A percentile compares a stretch with the other conserved stretches of the same genome.
Conservation (phyloP, 1,140 invertebrate species). For the Drosophila erecta region DNA sequence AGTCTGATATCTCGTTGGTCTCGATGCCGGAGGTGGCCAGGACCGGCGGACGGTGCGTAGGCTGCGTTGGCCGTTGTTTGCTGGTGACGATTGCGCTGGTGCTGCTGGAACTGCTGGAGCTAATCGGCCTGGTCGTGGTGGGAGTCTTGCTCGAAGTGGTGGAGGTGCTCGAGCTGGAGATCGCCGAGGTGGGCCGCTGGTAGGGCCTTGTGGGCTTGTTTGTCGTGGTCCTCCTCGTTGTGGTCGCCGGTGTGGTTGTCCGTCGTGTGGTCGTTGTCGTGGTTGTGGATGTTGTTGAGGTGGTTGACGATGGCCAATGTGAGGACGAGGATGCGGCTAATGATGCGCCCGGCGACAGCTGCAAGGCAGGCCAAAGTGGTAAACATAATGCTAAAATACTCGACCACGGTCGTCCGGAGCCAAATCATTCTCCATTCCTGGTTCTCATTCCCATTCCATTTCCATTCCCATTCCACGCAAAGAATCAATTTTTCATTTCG, state of each 20-base stretch:
- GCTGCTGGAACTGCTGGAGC: constrained; percentile 37
- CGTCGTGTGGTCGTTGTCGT: constrained; percentile 44
- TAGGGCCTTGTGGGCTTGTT: constrained; percentile 60
- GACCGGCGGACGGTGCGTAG: constrained; percentile 60
- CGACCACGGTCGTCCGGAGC: constrained; percentile 14
- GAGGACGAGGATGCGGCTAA: constrained; percentile 70
- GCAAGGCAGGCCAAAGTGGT: constrained; percentile 76
- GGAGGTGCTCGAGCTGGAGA: constrained; percentile 7
- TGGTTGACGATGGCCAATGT: constrained; percentile 36
- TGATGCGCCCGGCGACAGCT: constrained; percentile 76
- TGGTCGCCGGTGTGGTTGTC: constrained; percentile 43
- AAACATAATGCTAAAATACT: constrained; percentile 80
- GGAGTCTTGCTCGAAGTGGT: constrained; percentile 40
- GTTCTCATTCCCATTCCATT: constrained; percentile 20
- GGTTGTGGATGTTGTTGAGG: constrained; percentile 38
- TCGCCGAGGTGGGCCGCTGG: constrained; percentile 50
- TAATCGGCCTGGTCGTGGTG: constrained; percentile 29
- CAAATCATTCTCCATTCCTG: constrained; percentile 51
- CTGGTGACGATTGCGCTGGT: constrained; percentile 39
- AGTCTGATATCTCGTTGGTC: constrained; percentile 81
- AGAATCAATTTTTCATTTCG: constrained; percentile 83
- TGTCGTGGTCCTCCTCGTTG: constrained; percentile 52
- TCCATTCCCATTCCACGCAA: constrained; percentile 66
- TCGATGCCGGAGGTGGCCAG: constrained; percentile 69
- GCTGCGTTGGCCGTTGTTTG: constrained; percentile 47